Evolutionary conservation across 2,888 invertebrate species (phyloP).

Genomic region (Drosophila antonietae): DNA sequence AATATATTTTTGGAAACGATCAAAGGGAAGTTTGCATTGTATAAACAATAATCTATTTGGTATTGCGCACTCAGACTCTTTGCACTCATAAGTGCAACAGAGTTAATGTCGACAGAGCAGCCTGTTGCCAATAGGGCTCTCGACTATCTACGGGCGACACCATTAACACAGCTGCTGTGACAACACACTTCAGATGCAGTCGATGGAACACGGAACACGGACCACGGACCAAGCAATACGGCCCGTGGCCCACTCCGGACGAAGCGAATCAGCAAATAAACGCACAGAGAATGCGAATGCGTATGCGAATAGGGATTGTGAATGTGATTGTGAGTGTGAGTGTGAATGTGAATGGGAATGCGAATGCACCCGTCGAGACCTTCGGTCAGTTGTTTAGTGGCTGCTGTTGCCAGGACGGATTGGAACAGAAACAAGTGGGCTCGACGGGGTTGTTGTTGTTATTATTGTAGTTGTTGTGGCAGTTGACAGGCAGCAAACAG

Average conservation of each 20-base stretch:
- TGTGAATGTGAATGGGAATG: conserved; percentile 27
- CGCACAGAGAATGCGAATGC: conserved; percentile 25
- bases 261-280: conserved; percentile 49
- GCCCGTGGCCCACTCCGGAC: conserved; percentile 22
- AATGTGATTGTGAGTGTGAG: conserved; percentile 11
- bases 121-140: conserved; percentile 40
- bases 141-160: conserved; percentile 32
- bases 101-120: conserved; percentile 26
- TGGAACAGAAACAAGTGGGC: conserved; percentile 49
- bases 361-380: conserved; percentile 43
- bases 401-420: conserved; percentile 29
- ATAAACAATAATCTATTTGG: too few relatives aligned
- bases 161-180: conserved; percentile 48
- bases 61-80: not conserved
- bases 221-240: not conserved
- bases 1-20: too few relatives aligned
- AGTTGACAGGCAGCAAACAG: conserved; percentile 41
- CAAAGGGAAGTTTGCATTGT: too few relatives aligned
- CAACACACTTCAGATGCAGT: conserved; percentile 37
- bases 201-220: not conserved
- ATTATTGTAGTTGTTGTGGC: conserved; percentile 3
- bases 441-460: conserved; percentile 31
- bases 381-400: conserved; percentile 62
- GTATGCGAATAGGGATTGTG: conserved; percentile 18
- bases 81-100: not conserved